phyloP scores from a whole-genome alignment of 1,140 invertebrate genomes.

The Popillia japonica region DNA sequence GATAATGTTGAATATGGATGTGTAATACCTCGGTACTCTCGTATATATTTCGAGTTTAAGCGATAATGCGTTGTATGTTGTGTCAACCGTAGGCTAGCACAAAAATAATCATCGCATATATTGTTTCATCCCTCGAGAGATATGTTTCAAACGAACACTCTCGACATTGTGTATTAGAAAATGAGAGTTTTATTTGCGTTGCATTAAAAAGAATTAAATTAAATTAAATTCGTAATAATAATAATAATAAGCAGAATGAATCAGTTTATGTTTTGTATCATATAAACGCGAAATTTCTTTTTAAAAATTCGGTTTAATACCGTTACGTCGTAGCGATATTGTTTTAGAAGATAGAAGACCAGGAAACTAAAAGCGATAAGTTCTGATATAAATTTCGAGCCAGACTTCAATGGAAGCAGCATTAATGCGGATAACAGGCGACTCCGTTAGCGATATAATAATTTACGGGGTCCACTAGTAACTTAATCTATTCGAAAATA shows the following conservation, averaged over 20 bases:
- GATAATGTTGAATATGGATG: constrained; percentile 39
- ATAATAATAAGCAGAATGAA: too few species aligned
- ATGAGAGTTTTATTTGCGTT: not conserved
- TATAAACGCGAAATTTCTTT: too few species aligned
- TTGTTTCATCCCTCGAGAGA: constrained; percentile 54
- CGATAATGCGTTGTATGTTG: constrained; percentile 39
- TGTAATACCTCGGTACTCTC: constrained; percentile 32
- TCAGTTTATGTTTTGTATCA: too few species aligned
- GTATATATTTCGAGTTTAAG: not conserved
- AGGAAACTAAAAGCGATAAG: constrained; percentile 49
- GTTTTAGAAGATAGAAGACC: constrained; percentile 38
- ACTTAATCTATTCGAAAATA: constrained; percentile 36
- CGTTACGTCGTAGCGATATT: too few species aligned
- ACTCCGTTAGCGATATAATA: not conserved
- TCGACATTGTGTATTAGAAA: constrained; percentile 8
- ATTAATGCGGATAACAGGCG: constrained; percentile 8
- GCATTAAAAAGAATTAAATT: too few species aligned
- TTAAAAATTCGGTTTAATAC: too few species aligned
- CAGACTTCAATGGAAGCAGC: constrained; percentile 42
- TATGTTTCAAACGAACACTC: not conserved
- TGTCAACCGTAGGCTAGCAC: constrained; percentile 57
- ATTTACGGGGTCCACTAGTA: constrained; percentile 38
- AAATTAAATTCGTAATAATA: too few species aligned
- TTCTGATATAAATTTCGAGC: constrained; percentile 45
- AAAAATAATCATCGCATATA: constrained; percentile 53